phyloP scores from a whole-genome alignment of 2,888 invertebrate species.

The Metalampra italica region DNA sequence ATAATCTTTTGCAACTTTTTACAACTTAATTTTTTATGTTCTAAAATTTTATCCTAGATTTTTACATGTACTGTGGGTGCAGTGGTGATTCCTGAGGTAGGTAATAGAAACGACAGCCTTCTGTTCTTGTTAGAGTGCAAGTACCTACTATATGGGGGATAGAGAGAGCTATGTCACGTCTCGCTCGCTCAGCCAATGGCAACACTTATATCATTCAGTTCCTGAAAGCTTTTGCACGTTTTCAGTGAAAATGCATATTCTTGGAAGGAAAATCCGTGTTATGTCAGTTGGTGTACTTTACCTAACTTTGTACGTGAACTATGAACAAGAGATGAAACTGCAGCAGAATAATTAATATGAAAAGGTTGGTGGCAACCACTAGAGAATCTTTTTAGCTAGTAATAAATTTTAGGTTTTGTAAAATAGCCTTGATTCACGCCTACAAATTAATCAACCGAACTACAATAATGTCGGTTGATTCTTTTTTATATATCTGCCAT shows the following conservation, averaged over 20 bases:
- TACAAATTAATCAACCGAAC: constrained; percentile 27
- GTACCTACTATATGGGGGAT: constrained; percentile 24
- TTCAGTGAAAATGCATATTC: background rate
- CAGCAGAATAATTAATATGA: too few species aligned
- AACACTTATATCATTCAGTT: constrained; percentile 18
- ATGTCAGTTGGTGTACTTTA: too few species aligned
- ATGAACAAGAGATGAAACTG: too few species aligned
- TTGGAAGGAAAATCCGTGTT: too few species aligned
- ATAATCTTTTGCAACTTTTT: too few species aligned
- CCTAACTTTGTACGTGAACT: too few species aligned
- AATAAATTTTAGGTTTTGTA: too few species aligned
- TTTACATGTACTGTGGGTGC: constrained; percentile 30
- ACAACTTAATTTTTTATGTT: too few species aligned
- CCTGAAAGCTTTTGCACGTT: background rate
- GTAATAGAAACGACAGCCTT: constrained; percentile 68
- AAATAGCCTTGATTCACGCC: constrained; percentile 9
- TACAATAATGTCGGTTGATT: constrained; percentile 22
- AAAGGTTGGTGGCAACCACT: too few species aligned
- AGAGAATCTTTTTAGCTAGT: too few species aligned
- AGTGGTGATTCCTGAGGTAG: constrained; percentile 49
- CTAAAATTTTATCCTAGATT: background rate
- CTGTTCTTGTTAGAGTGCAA: constrained; percentile 61
- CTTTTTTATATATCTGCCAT: background rate
- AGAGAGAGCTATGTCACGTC: constrained; percentile 27
- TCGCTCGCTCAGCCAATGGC: constrained; percentile 38